phyloP scores from a whole-genome alignment of 1,140 invertebrate genomes.

The Lordiphosa mommai region DNA sequence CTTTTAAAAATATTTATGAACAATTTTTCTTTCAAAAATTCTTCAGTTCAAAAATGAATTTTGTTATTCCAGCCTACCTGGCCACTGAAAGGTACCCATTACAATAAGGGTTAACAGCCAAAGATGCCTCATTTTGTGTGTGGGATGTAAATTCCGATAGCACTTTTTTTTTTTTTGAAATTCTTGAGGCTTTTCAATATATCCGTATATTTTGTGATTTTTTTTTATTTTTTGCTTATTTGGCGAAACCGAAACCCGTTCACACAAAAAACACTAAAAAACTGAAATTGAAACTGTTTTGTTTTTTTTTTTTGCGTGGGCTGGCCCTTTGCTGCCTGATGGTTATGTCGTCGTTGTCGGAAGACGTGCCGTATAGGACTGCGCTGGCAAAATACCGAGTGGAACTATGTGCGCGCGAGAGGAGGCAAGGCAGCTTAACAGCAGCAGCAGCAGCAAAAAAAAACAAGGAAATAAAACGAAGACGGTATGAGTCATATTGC shows the following conservation, averaged over 20 bases:
- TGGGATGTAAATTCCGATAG: slow-evolving; percentile 18
- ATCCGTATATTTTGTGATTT: neutral
- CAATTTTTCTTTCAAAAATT: too few relatives aligned
- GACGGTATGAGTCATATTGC: slow-evolving; percentile 36
- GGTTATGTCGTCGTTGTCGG: slow-evolving; percentile 26
- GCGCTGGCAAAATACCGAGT: slow-evolving; percentile 4
- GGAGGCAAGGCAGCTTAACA: slow-evolving; percentile 17
- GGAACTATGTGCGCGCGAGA: neutral
- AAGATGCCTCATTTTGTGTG: slow-evolving; percentile 39
- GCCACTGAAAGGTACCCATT: slow-evolving; percentile 36
- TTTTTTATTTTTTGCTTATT: slow-evolving; percentile 3
- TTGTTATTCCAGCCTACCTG: slow-evolving; percentile 37
- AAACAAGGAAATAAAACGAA: slow-evolving; percentile 18
- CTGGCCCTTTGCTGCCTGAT: neutral
- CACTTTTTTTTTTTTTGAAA: slow-evolving; percentile 6
- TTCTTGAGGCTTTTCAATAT: slow-evolving; percentile 32
- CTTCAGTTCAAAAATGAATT: too few relatives aligned
- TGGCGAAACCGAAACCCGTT: slow-evolving; percentile 36
- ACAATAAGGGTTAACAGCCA: slow-evolving; percentile 49
- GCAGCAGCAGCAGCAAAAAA: slow-evolving; percentile 16
- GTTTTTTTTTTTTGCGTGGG: slow-evolving; percentile 38
- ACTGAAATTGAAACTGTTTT: slow-evolving; percentile 50
- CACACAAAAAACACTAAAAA: too few relatives aligned
- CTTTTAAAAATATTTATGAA: too few relatives aligned
- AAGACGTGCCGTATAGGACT: slow-evolving; percentile 10